phyloP scores from a whole-genome alignment of 2,797 vertebrate genomes.

The Acanthopagrus latus region DNA sequence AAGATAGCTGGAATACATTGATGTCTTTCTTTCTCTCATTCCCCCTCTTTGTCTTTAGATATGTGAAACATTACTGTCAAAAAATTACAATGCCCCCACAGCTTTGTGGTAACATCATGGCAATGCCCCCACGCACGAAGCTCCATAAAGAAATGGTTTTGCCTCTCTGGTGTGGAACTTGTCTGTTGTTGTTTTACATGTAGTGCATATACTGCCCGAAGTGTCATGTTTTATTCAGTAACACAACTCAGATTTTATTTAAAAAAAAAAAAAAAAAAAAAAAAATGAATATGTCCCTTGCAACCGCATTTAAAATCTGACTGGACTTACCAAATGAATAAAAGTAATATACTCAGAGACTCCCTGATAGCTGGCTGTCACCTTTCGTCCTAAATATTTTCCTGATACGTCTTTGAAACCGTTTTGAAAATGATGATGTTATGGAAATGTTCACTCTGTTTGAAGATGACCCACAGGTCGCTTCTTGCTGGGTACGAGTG shows the following conservation, averaged over 20 bases:
- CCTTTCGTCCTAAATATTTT: not conserved
- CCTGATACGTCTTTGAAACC: not conserved
- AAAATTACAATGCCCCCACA: not conserved
- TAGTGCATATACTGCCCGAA: no score
- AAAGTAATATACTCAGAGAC: not conserved
- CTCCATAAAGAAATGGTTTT: not conserved
- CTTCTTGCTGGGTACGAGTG: not conserved
- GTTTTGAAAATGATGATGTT: not conserved
- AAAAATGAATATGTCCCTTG: not conserved
- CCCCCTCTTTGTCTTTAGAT: no score
- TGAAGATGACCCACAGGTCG: conserved; percentile 17
- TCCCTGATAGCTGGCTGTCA: not conserved
- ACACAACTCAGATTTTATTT: no score
- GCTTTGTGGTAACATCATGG: not conserved
- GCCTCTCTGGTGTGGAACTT: no score
- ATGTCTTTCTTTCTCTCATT: no score
- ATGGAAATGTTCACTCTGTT: not conserved
- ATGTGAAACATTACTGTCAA: no score
- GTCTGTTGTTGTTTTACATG: no score
- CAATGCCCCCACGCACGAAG: not conserved
- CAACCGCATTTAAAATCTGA: not conserved
- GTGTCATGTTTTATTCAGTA: no score
- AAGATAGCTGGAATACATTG: not conserved
- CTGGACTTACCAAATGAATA: not conserved
- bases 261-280: no score